These are phyloP conservation scores for Hippocampus guttulatus DNA, from an alignment of 2,113 vertebrate genomes.

Conservation along the genomic window DNA sequence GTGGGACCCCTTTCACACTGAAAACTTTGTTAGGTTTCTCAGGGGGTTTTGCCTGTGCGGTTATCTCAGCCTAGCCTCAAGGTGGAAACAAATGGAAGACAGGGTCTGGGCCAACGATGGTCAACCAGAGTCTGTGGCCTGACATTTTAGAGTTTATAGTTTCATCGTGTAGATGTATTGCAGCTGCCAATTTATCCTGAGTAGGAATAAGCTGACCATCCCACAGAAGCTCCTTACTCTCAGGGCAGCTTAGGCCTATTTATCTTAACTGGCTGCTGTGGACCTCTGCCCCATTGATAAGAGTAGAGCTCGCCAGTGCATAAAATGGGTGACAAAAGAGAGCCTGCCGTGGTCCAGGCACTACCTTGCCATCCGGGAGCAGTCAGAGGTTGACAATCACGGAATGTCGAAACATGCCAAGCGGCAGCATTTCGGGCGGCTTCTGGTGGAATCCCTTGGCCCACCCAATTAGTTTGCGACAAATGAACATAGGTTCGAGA, in stretches of 20 bases:
- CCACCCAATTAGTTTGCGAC: neutral
- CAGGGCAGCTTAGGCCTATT: conserved; percentile 54
- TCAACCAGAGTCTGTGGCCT: no score
- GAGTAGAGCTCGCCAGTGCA: conserved; percentile 14
- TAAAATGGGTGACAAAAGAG: conserved; percentile 29
- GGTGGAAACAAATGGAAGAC: no score
- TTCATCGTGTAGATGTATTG: neutral
- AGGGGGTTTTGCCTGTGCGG: no score
- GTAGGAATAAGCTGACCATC: conserved; percentile 58
- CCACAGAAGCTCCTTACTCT: conserved; percentile 57
- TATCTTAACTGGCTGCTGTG: conserved; percentile 52
- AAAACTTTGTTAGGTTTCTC: no score
- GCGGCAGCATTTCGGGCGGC: neutral
- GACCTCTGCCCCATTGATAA: conserved; percentile 40
- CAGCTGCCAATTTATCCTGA: neutral
- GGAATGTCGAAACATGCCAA: neutral
- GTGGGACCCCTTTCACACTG: no score
- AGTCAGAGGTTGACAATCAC: neutral
- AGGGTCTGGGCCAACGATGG: no score
- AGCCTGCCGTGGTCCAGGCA: conserved; percentile 7
- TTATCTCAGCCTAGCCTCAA: no score
- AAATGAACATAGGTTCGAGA: neutral
- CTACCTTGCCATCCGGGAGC: neutral
- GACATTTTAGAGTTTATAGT: no score
- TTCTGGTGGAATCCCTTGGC: neutral